A percentile compares a stretch with the other conserved stretches of the same genome.
These are phyloP conservation scores for Charina bottae DNA, from an alignment of 2,113 vertebrate genomes.

Conservation along the genomic window DNA sequence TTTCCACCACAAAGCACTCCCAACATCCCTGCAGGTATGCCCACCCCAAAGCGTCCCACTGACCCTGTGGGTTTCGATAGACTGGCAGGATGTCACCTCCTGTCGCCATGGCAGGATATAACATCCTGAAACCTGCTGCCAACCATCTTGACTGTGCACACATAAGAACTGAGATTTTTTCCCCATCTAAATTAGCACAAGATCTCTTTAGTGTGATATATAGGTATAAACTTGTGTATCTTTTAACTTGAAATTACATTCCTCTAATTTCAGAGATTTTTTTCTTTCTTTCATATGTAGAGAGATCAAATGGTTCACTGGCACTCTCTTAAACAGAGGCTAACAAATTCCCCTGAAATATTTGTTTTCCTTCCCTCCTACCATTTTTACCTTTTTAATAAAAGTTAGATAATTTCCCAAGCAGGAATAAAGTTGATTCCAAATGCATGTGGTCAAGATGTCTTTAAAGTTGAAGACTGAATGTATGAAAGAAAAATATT, in stretches of 20 bases:
- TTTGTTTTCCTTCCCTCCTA: not conserved
- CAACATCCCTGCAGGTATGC: no score
- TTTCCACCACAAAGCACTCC: no score
- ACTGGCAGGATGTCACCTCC: no score
- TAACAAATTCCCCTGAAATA: no score
- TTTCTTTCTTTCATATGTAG: not conserved
- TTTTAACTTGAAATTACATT: not conserved
- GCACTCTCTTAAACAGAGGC: not conserved
- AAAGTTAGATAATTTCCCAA: not conserved
- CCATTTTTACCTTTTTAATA: not conserved
- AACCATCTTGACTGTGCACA: no score
- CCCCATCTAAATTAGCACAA: not conserved
- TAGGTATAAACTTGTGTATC: not conserved
- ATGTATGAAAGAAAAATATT: not conserved
- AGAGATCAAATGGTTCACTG: not conserved
- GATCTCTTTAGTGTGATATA: not conserved
- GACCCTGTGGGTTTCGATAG: no score
- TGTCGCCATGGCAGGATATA: no score
- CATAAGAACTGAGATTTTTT: no score
- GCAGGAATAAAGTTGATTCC: constrained; percentile 26
- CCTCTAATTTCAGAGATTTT: not conserved
- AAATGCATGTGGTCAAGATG: constrained; percentile 18
- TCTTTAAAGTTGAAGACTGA: constrained; percentile 14
- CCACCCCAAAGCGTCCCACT: no score
- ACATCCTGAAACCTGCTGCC: no score